A percentile compares a stretch with the other conserved stretches of the same genome.
Conservation (phyloP, 2,888 invertebrate genomes). For the Taenaris catops region DNA sequence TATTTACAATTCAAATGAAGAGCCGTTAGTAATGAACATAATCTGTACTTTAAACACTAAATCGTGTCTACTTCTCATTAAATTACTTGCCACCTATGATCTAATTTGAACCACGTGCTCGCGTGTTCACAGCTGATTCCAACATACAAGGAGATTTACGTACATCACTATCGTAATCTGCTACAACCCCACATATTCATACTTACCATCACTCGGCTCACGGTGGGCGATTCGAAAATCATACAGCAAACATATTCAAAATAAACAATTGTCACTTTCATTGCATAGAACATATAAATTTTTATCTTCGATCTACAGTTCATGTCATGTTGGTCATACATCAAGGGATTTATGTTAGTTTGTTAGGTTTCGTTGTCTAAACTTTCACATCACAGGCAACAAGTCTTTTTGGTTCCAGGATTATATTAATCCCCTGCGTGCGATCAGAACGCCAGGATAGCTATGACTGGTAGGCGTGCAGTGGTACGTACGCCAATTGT, state of each 20-base stretch:
- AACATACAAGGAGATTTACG: not conserved
- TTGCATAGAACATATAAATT: conserved; percentile 8
- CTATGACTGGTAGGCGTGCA: conserved; percentile 59
- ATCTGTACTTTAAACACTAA: conserved; percentile 10
- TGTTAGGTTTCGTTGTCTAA: not conserved
- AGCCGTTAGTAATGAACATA: conserved; percentile 6
- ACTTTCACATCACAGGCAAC: conserved; percentile 14
- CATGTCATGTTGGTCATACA: not conserved
- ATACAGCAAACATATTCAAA: conserved; percentile 14
- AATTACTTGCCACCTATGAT: conserved; percentile 17
- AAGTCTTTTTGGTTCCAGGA: conserved; percentile 18
- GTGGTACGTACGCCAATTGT: conserved; percentile 72
- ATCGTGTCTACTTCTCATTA: conserved; percentile 17
- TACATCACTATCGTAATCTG: not conserved
- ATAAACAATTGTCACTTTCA: conserved; percentile 15
- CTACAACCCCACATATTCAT: conserved; percentile 1
- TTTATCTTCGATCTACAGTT: conserved; percentile 9
- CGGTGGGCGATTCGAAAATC: conserved; percentile 8
- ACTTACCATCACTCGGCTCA: conserved; percentile 24
- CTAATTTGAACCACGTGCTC: conserved; percentile 21
- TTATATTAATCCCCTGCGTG: conserved; percentile 40
- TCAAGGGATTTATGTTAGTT: conserved; percentile 1
- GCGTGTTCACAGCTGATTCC: conserved; percentile 17
- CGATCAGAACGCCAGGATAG: conserved; percentile 59
- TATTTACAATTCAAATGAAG: conserved; percentile 32